Percentiles rank a stretch among this genome's conserved stretches.
Evolutionary conservation across 2,113 vertebrate species (phyloP).

Genomic region (Bagarius yarrelli): DNA sequence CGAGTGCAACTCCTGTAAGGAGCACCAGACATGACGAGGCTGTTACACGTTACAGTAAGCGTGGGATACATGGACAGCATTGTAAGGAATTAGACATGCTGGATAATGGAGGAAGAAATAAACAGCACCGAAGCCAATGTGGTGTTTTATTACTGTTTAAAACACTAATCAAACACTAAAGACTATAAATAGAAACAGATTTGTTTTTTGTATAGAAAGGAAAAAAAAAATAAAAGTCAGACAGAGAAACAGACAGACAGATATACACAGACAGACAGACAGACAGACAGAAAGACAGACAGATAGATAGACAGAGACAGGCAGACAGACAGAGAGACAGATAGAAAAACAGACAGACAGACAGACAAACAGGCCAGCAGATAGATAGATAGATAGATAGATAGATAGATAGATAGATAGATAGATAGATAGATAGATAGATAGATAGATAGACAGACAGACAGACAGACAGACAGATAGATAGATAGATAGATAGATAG

Average conservation of each 20-base stretch:
- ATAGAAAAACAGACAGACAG: too few species aligned
- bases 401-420: too few species aligned
- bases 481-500: too few species aligned
- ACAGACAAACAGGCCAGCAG: too few species aligned
- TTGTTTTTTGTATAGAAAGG: neutral
- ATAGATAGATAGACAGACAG: too few species aligned
- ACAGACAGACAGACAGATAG: too few species aligned
- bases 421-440: too few species aligned
- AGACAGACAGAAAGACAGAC: too few species aligned
- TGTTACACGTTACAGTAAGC: conserved; percentile 37
- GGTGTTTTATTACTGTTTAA: neutral
- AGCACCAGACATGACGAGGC: conserved; percentile 24
- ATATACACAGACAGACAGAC: too few species aligned
- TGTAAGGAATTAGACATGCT: conserved; percentile 17
- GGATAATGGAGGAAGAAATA: conserved; percentile 18
- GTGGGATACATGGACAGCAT: conserved; percentile 22
- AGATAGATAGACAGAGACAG: too few species aligned
- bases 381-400: too few species aligned
- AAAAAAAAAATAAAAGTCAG: neutral
- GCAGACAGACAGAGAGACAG: too few species aligned
- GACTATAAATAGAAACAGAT: neutral
- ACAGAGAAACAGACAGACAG: neutral
- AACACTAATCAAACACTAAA: neutral
- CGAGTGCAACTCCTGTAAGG: conserved; percentile 7
- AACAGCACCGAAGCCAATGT: neutral